Percentiles rank a stretch among this genome's conserved stretches.
These are phyloP conservation scores for Capromys pilorides DNA, from an alignment of 2,797 vertebrate species.

Conservation along the genomic window DNA sequence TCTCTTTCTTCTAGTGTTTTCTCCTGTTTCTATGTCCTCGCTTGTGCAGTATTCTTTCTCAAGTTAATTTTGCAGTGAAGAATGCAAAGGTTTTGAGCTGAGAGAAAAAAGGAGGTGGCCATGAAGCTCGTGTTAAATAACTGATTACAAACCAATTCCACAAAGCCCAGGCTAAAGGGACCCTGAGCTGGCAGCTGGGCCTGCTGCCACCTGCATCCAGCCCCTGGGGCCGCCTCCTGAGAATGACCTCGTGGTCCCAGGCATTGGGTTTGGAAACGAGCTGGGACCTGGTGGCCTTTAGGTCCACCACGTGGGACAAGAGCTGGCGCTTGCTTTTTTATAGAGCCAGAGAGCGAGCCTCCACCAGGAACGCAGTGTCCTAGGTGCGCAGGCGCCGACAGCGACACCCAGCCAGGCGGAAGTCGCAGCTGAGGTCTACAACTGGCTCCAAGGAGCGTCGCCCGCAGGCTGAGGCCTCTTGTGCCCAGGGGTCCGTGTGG, in stretches of 20 bases:
- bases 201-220: too few species aligned
- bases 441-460: too few species aligned
- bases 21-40: background rate
- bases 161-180: background rate
- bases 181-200: background rate
- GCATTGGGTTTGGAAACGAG: background rate
- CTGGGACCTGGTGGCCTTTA: background rate
- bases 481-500: rapidly evolving
- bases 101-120: background rate
- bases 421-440: too few species aligned
- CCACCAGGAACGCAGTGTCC: background rate
- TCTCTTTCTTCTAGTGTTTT: background rate
- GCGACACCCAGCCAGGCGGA: background rate
- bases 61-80: constrained; percentile 7
- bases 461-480: background rate
- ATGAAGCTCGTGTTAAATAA: background rate
- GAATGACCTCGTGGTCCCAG: background rate
- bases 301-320: background rate
- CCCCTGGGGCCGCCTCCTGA: background rate
- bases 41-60: background rate
- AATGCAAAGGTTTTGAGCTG: background rate
- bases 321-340: background rate
- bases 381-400: background rate
- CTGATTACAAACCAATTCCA: constrained; percentile 9
- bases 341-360: background rate